Conservation (phyloP, 2,888 invertebrate genomes). For the Pseudococcus longispinus region DNA sequence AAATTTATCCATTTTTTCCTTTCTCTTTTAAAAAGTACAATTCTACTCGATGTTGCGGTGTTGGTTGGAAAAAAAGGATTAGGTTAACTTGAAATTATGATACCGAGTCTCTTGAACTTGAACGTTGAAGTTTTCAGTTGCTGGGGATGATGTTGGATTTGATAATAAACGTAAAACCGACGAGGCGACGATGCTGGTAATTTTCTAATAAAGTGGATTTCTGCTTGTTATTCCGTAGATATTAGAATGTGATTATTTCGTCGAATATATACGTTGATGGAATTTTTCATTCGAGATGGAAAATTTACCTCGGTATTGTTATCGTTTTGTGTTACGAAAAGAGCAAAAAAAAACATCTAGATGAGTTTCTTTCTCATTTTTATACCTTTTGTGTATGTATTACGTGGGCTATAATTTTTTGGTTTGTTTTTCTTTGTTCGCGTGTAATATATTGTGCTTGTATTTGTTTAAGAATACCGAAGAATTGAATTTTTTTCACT, state of each 20-base stretch:
- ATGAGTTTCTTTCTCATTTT: not conserved
- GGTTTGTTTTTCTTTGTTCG: not conserved
- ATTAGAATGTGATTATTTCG: not conserved
- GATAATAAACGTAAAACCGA: not conserved
- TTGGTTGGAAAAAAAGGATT: not conserved
- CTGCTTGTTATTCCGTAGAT: not conserved
- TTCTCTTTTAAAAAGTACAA: not conserved
- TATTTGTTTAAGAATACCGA: not conserved
- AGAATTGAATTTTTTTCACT: not conserved
- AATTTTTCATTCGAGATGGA: not conserved
- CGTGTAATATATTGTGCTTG: not conserved
- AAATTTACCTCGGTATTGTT: not conserved
- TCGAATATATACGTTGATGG: not conserved
- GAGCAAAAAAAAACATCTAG: not conserved
- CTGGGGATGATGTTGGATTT: not conserved
- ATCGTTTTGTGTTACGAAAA: not conserved
- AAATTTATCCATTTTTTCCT: slow-evolving; percentile 48
- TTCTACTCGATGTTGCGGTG: not conserved
- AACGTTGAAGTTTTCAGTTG: not conserved
- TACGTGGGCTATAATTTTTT: not conserved
- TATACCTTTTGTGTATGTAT: not conserved
- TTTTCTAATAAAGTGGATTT: not conserved
- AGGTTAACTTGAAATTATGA: slow-evolving; percentile 39
- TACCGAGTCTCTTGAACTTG: slow-evolving; percentile 15
- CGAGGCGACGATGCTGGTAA: not conserved